A percentile compares a stretch with the other conserved stretches of the same genome.
Conservation (phyloP, 2,888 invertebrate species). For the Epistrophe eligans region DNA sequence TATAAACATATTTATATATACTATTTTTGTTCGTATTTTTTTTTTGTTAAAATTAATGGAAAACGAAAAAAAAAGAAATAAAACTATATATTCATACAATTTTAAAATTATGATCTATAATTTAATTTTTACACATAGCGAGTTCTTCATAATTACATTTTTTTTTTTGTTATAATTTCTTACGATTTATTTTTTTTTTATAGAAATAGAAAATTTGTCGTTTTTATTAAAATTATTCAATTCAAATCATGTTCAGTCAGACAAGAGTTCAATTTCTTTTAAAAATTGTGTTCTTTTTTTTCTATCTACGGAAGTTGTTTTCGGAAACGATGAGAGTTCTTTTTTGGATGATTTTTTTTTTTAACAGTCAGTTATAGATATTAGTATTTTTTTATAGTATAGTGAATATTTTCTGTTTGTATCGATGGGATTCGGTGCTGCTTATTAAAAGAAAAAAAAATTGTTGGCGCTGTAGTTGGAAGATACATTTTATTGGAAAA, state of each 20-base stretch:
- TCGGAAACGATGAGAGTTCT: slow-evolving; percentile 53
- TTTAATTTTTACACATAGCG: slow-evolving; percentile 40
- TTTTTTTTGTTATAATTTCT: slow-evolving; percentile 7
- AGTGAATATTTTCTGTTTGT: slow-evolving; percentile 50
- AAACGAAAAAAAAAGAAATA: background rate
- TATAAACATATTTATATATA: slow-evolving; percentile 61
- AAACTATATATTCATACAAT: background rate
- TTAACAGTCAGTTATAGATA: slow-evolving; percentile 56
- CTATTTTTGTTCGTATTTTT: slow-evolving; percentile 46
- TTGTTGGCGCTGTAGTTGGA: slow-evolving; percentile 57
- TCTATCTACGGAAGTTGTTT: slow-evolving; percentile 69
- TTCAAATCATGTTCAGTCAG: slow-evolving; percentile 71
- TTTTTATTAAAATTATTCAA: slow-evolving; percentile 61
- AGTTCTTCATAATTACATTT: slow-evolving; percentile 35
- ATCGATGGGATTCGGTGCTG: slow-evolving; percentile 75
- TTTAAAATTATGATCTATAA: slow-evolving; percentile 12
- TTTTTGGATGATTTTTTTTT: slow-evolving; percentile 27
- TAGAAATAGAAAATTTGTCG: slow-evolving; percentile 72
- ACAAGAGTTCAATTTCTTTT: slow-evolving; percentile 59
- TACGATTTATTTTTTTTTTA: slow-evolving; percentile 41
- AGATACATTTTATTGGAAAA: slow-evolving; percentile 31
- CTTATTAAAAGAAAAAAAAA: slow-evolving; percentile 38
- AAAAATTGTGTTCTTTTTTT: slow-evolving; percentile 48
- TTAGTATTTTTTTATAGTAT: slow-evolving; percentile 13
- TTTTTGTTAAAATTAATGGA: slow-evolving; percentile 6